A percentile compares a stretch with the other conserved stretches of the same genome.
Evolutionary conservation across 1,140 invertebrate genomes (phyloP).

Genomic region (Ptiloglossa arizonensis): DNA sequence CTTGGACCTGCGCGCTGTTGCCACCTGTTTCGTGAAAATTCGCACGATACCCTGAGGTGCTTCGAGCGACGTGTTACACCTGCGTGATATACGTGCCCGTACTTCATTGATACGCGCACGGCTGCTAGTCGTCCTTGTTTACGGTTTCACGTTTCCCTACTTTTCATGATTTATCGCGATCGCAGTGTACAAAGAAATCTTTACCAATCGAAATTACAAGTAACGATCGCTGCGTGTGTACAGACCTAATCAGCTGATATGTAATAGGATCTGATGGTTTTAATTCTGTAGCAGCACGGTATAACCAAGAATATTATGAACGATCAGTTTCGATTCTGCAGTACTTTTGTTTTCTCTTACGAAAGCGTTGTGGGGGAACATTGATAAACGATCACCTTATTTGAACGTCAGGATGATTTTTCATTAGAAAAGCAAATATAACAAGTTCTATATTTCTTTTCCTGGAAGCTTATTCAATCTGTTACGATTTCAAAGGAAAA

Average conservation of each 20-base stretch:
- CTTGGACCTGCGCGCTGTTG: slow-evolving; percentile 54
- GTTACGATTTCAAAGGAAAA: neutral
- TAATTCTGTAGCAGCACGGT: neutral
- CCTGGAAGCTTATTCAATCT: neutral
- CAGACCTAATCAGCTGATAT: slow-evolving; percentile 35
- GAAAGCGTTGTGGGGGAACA: neutral
- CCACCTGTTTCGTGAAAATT: slow-evolving; percentile 66
- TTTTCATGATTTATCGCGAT: neutral
- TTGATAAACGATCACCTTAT: neutral
- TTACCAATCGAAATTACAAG: slow-evolving; percentile 2
- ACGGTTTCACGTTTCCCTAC: neutral
- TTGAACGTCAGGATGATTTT: neutral
- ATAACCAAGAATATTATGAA: neutral
- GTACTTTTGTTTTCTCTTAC: neutral
- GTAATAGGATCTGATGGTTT: neutral
- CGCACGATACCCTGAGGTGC: slow-evolving; percentile 33
- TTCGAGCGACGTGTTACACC: slow-evolving; percentile 45
- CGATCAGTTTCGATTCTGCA: neutral
- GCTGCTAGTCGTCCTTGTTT: slow-evolving; percentile 14
- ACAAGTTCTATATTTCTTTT: neutral
- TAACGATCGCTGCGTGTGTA: neutral
- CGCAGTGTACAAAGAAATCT: neutral
- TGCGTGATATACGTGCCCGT: slow-evolving; percentile 30
- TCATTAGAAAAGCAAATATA: neutral
- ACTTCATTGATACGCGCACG: slow-evolving; percentile 29